phyloP scores from a whole-genome alignment of 2,888 invertebrate species.

The Gymnosoma rotundatum region DNA sequence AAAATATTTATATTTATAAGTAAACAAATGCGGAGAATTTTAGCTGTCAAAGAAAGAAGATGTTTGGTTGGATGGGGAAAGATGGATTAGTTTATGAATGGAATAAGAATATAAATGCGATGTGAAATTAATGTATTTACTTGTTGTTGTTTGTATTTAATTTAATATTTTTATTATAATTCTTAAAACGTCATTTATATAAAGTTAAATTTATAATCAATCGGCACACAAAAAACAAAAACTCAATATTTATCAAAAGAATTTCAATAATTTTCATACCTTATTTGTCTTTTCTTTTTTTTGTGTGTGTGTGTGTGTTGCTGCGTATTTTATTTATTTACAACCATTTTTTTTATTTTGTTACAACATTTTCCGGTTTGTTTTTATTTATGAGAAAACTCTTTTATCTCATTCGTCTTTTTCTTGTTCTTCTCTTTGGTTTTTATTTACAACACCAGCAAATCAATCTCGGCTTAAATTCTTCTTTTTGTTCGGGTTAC shows the following conservation, averaged over 20 bases:
- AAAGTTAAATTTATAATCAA: not conserved
- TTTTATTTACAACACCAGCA: slow-evolving; percentile 51
- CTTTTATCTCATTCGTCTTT: not conserved
- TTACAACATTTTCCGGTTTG: slow-evolving; percentile 32
- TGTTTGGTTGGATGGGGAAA: slow-evolving; percentile 1
- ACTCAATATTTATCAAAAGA: slow-evolving; percentile 21
- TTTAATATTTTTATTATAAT: slow-evolving; percentile 38
- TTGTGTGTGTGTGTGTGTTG: slow-evolving; percentile 14
- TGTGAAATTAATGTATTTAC: slow-evolving; percentile 6
- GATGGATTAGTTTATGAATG: slow-evolving; percentile 53
- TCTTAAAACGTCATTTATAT: slow-evolving; percentile 53
- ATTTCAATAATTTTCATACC: not conserved
- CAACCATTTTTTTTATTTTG: slow-evolving; percentile 31
- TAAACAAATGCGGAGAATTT: not conserved
- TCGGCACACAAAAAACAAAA: not conserved
- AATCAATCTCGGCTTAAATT: slow-evolving; percentile 60
- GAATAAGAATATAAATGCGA: slow-evolving; percentile 52
- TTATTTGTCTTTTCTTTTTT: slow-evolving; percentile 46
- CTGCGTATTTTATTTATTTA: slow-evolving; percentile 39
- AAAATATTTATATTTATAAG: too few species aligned
- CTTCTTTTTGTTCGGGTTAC: slow-evolving; percentile 40
- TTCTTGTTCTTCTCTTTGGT: not conserved
- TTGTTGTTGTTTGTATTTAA: not conserved
- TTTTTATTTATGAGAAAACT: not conserved
- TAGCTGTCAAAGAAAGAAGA: not conserved